Evolutionary conservation across 2,113 vertebrate species (phyloP).

Genomic region (Anseranas semipalmata): DNA sequence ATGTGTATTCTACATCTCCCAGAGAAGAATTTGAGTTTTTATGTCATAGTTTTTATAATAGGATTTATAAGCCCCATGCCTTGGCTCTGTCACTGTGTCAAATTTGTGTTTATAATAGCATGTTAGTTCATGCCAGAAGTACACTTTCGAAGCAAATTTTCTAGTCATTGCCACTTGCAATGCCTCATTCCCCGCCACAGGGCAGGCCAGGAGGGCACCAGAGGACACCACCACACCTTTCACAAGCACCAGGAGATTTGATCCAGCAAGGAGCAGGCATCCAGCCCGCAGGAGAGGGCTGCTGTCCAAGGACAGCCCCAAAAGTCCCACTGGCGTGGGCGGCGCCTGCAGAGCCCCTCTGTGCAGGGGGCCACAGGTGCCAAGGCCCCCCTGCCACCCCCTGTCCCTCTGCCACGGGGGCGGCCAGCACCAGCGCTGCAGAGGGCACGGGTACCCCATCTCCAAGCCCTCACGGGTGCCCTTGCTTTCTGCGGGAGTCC

Average conservation of each 20-base stretch:
- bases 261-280: not conserved
- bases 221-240: not conserved
- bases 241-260: too few relatives aligned
- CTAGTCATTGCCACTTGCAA: not conserved
- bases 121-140: not conserved
- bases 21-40: not conserved
- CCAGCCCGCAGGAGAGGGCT: not conserved
- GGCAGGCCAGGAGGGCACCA: not conserved
- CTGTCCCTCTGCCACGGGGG: not conserved
- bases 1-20: not conserved
- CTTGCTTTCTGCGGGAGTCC: not conserved
- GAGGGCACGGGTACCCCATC: not conserved
- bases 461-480: not conserved
- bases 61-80: not conserved
- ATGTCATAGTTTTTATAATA: too few relatives aligned
- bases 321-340: not conserved
- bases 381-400: not conserved
- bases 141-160: not conserved
- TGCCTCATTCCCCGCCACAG: not conserved
- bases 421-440: not conserved
- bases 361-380: not conserved
- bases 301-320: not conserved
- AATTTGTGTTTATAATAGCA: not conserved
- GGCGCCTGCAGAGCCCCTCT: not conserved
- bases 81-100: accelerated